Conservation (phyloP, 2,797 vertebrate species). For the Sylvilagus floridanus region DNA sequence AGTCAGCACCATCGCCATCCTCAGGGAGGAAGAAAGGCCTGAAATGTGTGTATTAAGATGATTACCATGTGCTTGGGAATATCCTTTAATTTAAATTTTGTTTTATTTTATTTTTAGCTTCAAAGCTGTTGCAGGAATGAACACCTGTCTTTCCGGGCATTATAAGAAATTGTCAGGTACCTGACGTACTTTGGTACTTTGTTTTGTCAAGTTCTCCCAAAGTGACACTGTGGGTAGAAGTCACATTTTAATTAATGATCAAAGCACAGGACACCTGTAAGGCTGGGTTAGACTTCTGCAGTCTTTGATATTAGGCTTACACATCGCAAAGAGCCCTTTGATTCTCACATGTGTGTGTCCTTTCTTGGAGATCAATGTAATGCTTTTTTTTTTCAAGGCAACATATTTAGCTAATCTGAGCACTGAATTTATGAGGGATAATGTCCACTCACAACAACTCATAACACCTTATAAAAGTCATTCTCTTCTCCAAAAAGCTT, state of each 20-base stretch:
- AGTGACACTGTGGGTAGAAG: slow-evolving; percentile 86
- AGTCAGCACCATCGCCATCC: slow-evolving; percentile 1
- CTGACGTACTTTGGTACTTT: slow-evolving; percentile 87
- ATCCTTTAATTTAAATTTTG: slow-evolving; percentile 91
- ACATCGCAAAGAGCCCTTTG: slow-evolving; percentile 83
- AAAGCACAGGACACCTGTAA: slow-evolving; percentile 89
- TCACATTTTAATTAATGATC: slow-evolving; percentile 89
- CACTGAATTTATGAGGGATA: not conserved
- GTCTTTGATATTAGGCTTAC: slow-evolving; percentile 88
- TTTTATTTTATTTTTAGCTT: slow-evolving; percentile 90
- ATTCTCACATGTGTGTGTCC: slow-evolving; percentile 78
- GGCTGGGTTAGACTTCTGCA: slow-evolving; percentile 84
- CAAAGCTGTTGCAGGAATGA: slow-evolving; percentile 90
- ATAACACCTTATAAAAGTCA: slow-evolving; percentile 24
- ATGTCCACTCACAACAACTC: not conserved
- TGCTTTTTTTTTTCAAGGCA: slow-evolving; percentile 74
- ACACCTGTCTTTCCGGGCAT: slow-evolving; percentile 89
- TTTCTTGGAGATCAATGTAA: slow-evolving; percentile 76
- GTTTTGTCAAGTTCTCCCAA: slow-evolving; percentile 88
- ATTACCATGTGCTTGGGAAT: slow-evolving; percentile 89
- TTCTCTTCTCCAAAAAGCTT: not conserved
- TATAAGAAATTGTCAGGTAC: slow-evolving; percentile 87
- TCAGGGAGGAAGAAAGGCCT: slow-evolving; percentile 71
- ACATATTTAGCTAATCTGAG: slow-evolving; percentile 61
- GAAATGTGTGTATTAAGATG: slow-evolving; percentile 88